These are phyloP conservation scores for Monopterus albus DNA, from an alignment of 2,113 vertebrate genomes.

Conservation along the genomic window DNA sequence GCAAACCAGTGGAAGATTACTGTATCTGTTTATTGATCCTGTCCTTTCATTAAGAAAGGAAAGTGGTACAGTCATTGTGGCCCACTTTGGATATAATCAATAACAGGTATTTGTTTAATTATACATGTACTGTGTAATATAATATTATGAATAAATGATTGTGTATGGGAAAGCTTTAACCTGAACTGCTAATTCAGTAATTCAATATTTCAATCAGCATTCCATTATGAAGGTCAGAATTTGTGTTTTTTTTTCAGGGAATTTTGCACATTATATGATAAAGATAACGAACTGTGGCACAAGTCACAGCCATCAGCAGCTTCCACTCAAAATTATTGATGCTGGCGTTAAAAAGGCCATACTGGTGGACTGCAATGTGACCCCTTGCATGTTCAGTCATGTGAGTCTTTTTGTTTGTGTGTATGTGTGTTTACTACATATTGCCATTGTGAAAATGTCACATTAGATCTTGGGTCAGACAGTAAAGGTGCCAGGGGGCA, in stretches of 20 bases:
- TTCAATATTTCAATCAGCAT: too few relatives aligned
- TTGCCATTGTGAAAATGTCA: slow-evolving; percentile 50
- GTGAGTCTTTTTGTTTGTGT: not conserved
- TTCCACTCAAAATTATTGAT: not conserved
- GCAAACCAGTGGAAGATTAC: not conserved
- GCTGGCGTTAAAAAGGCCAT: not conserved
- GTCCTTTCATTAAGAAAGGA: too few relatives aligned
- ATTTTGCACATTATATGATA: not conserved
- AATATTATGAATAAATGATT: too few relatives aligned
- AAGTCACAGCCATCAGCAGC: not conserved
- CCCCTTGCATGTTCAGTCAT: not conserved
- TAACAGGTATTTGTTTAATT: too few relatives aligned
- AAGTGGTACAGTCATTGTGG: not conserved
- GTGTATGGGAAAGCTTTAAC: not conserved
- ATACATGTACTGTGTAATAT: not conserved
- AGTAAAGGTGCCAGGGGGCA: slow-evolving; percentile 9
- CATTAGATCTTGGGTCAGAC: slow-evolving; percentile 49
- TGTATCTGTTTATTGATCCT: not conserved
- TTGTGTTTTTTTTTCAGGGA: not conserved
- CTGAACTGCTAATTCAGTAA: not conserved
- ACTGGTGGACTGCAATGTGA: slow-evolving; percentile 1
- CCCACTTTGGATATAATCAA: not conserved
- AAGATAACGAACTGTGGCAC: not conserved
- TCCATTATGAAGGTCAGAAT: too few relatives aligned
- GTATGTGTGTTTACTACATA: slow-evolving; percentile 13